Percentiles rank a stretch among this genome's conserved stretches.
phyloP scores from a whole-genome alignment of 2,888 invertebrate species.

The Fabriciana adippe region DNA sequence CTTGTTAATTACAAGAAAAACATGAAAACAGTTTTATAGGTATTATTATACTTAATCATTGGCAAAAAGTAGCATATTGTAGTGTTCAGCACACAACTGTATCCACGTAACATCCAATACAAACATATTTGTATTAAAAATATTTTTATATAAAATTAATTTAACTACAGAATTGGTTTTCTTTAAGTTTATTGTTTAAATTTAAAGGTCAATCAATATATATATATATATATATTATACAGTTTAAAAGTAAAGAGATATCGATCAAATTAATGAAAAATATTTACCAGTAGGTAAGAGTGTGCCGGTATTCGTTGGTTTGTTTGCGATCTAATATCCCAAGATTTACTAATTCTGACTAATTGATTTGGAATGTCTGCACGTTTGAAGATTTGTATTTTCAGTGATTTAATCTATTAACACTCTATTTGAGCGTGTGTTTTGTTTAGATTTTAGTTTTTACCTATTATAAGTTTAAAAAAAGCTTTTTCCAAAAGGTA shows the following conservation, averaged over 20 bases:
- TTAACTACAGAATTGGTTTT: too few species aligned
- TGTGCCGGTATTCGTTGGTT: slow-evolving; percentile 27
- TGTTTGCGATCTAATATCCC: slow-evolving; percentile 45
- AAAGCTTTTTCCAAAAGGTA: too few species aligned
- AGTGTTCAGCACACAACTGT: too few species aligned
- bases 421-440: slow-evolving; percentile 7
- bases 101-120: too few species aligned
- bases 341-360: slow-evolving; percentile 48
- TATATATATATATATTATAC: too few species aligned
- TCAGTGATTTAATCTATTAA: slow-evolving; percentile 30
- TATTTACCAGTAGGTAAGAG: not conserved
- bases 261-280: not conserved
- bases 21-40: slow-evolving; percentile 23
- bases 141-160: too few species aligned
- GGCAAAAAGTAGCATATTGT: too few species aligned
- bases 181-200: too few species aligned
- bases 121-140: too few species aligned
- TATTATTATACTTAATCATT: not conserved
- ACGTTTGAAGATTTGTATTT: slow-evolving; percentile 34
- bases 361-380: slow-evolving; percentile 47
- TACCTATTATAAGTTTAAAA: not conserved
- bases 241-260: too few species aligned
- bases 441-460: slow-evolving; percentile 18
- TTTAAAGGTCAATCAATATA: too few species aligned
- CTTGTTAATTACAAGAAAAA: slow-evolving; percentile 47